Base-by-base conservation (phyloP, 2,888 invertebrate genomes). In the Eupithecia subfuscata region DNA sequence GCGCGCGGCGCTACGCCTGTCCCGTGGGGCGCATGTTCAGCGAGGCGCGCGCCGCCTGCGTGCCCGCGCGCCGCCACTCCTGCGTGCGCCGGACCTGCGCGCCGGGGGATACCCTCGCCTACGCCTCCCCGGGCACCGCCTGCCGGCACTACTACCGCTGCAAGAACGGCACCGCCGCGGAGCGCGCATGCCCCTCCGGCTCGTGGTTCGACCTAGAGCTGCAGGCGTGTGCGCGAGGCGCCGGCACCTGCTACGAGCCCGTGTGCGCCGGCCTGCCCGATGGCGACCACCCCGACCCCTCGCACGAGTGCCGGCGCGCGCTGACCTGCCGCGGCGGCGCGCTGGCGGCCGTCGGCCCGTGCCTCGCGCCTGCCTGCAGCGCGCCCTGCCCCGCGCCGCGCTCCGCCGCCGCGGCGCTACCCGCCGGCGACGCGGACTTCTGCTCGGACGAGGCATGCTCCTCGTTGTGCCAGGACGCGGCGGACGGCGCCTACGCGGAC, bases 61-160 rank as follows among this genome's bases (percentile, higher is more conserved):
- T 95, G 60, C 88, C 89, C 72, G 89, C 88, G 37, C 86, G 87
- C 22, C 89, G 88, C 43, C 87, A 87, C 43, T 89, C 89, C 14
- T 95, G 95, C 85, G 87, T 93, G 60, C 91, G 90, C 11, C 92
- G 92, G 69, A 83, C 86, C 77, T 95, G 95, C 81, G 89, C 90
- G 37, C 84, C 89, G 34, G 85, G 80, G 12, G 95, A 95, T 83
- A 79, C 86, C 5, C 84, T 89, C 64, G 93, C 94, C 60, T 96
- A 95, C 86, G 94, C 95, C n/a, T 90, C 94, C 12, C 96, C 96
- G 64, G 95, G 94, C 75, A 95, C 95, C 30, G 94, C 95, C 65
- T 96, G 96, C 84, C 92, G 93, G 6, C 93, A 94, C 75, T 96
- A 96, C 87, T 96, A 96, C 87, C 94, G 95, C 80, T 96, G 96